Conservation (phyloP, 2,888 invertebrate genomes). For the Ischnura elegans region DNA sequence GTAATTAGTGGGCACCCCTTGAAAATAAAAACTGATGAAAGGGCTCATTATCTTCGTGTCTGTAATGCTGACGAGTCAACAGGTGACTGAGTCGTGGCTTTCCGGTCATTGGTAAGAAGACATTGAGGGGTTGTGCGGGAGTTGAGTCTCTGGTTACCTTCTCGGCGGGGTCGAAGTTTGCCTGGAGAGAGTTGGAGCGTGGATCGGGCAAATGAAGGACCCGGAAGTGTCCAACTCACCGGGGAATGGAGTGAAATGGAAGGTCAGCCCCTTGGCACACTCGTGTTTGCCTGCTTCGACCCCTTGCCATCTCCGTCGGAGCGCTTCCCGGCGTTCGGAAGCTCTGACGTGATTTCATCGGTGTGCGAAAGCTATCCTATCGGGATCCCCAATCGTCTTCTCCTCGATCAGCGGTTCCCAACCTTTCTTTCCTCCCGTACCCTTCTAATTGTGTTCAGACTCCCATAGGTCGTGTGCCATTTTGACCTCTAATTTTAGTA, state of each 20-base stretch:
- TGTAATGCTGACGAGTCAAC: too few species aligned
- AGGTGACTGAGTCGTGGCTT: too few species aligned
- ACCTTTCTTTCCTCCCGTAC: too few species aligned
- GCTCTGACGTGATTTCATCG: background rate
- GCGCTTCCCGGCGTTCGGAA: background rate
- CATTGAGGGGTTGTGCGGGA: background rate
- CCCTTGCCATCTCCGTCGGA: background rate
- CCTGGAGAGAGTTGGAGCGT: background rate
- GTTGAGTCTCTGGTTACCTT: background rate
- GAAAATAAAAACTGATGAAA: too few species aligned
- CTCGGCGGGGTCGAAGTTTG: background rate
- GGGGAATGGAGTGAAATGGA: background rate
- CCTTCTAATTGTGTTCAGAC: too few species aligned
- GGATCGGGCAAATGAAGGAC: background rate
- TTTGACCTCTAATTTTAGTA: too few species aligned
- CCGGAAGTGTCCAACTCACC: background rate
- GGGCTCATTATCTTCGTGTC: too few species aligned
- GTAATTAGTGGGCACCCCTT: too few species aligned
- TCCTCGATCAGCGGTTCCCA: too few species aligned
- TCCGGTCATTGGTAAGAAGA: background rate
- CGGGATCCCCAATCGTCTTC: too few species aligned
- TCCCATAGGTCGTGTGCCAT: too few species aligned
- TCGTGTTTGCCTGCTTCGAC: background rate
- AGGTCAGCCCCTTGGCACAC: background rate
- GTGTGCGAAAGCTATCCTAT: too few species aligned